These are phyloP conservation scores for Eulithis prunata DNA, from an alignment of 2,888 invertebrate species.

Conservation along the genomic window DNA sequence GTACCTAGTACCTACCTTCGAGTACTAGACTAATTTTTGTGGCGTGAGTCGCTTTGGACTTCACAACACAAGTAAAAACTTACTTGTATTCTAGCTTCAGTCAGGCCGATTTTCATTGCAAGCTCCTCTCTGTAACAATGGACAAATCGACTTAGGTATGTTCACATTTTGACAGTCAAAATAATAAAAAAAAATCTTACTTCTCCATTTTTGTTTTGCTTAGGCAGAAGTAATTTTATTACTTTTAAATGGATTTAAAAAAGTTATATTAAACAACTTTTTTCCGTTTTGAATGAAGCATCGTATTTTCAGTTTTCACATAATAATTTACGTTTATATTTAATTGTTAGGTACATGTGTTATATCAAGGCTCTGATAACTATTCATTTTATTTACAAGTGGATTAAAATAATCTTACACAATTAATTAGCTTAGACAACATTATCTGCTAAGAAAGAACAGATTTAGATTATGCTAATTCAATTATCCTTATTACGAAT, in stretches of 20 bases:
- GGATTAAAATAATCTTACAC: conserved; percentile 41
- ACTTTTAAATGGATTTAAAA: too few species aligned
- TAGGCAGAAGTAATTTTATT: too few species aligned
- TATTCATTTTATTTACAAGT: conserved; percentile 10
- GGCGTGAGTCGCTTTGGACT: too few species aligned
- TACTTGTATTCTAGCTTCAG: conserved; percentile 98
- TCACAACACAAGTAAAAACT: conserved; percentile 41
- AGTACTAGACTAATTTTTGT: too few species aligned
- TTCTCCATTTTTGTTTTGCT: too few species aligned
- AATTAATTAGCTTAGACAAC: conserved; percentile 41
- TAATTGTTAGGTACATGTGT: background rate
- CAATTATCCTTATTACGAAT: conserved; percentile 6
- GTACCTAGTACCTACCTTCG: too few species aligned
- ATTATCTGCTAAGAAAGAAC: conserved; percentile 34
- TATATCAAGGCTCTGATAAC: background rate
- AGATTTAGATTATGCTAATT: conserved; percentile 21
- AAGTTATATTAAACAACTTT: too few species aligned
- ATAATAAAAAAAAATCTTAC: too few species aligned
- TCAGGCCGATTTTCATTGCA: conserved; percentile 97
- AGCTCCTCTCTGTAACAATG: conserved; percentile 91
- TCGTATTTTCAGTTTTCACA: too few species aligned
- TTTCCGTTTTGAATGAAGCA: too few species aligned
- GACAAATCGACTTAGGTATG: background rate
- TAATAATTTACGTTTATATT: too few species aligned
- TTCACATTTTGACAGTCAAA: too few species aligned